A percentile compares a stretch with the other conserved stretches of the same genome.
phyloP scores from a whole-genome alignment of 2,888 invertebrate species.

The Lasius platythorax region DNA sequence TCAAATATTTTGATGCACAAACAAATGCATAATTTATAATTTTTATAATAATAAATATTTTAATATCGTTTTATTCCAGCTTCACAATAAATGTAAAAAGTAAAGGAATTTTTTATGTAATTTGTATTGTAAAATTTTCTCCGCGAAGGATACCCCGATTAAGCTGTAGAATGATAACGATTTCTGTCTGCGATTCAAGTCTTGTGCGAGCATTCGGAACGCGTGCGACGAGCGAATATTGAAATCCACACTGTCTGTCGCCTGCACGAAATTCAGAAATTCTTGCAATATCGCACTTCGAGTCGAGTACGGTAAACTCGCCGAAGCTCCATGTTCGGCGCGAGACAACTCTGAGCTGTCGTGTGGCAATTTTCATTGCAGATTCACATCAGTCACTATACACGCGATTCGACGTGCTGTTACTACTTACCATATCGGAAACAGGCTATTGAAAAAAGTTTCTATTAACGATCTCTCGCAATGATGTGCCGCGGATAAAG shows the following conservation, averaged over 20 bases:
- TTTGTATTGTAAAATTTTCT: neutral
- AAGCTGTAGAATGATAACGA: neutral
- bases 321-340: neutral
- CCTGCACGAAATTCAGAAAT: neutral
- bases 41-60: neutral
- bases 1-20: neutral
- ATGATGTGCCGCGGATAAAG: slow-evolving; percentile 18
- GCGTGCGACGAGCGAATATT: neutral
- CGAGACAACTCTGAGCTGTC: slow-evolving; percentile 21
- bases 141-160: neutral
- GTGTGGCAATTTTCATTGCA: slow-evolving; percentile 33
- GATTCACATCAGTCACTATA: slow-evolving; percentile 21
- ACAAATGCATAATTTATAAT: neutral
- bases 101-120: neutral
- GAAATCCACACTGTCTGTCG: neutral
- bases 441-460: slow-evolving; percentile 15
- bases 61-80: neutral
- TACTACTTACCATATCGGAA: slow-evolving; percentile 36
- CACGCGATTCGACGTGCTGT: slow-evolving; percentile 39
- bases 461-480: slow-evolving; percentile 39
- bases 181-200: neutral
- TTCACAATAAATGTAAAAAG: neutral
- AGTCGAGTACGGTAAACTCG: neutral
- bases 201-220: neutral
- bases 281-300: neutral